Base-by-base conservation (phyloP, 2,113 vertebrate genomes). In the Perca flavescens region DNA sequence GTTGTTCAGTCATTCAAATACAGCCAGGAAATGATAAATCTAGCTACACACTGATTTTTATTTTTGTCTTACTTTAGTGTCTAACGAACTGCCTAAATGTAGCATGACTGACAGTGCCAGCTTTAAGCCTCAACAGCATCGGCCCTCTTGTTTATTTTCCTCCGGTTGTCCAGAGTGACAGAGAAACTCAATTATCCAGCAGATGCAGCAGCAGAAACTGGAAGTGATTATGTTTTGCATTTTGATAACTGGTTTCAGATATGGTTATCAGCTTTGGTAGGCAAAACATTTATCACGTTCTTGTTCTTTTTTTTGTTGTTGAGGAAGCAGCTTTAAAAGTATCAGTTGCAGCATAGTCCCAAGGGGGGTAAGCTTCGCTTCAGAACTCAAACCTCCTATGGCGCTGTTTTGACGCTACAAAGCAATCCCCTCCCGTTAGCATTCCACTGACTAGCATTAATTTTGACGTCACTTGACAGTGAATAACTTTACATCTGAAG, bases 151-250 rank as follows among this genome's bases (percentile, higher is more conserved):
- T 73, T 77, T 67, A 12, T 83, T 66, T 83, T 21, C n/a, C 16
- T 68, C 10, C 2, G 14, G 12, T 54, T 54, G 49, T 49, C 28
- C 40, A 70, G 25, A 72, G 14, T 22, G 3, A 47, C 69, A 21
- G 14, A 64, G 0, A 31, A 62, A 71, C 19, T 78, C 34, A 21
- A 0, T 53, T 16, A 57, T 72, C n/a, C 11, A 13, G 2, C 40
- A 46, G 40, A 9, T 40, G 12, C 16, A 54, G 31, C 50, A 49
- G 3, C 50, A 49, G 3, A n/a, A 1, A 12, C 14, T 6, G 47
- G 21, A 49, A 40, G 54, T 11, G 43, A 53, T 4, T 25, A 4
- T 13, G 31, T 76, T 86, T 83, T 73, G 19, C 67, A 76, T 77
- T 46, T 63, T 34, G 56, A 52, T 62, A 21, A 34, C 49, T 22